phyloP scores from a whole-genome alignment of 2,888 invertebrate species.

The Ennomos fuscantarius region DNA sequence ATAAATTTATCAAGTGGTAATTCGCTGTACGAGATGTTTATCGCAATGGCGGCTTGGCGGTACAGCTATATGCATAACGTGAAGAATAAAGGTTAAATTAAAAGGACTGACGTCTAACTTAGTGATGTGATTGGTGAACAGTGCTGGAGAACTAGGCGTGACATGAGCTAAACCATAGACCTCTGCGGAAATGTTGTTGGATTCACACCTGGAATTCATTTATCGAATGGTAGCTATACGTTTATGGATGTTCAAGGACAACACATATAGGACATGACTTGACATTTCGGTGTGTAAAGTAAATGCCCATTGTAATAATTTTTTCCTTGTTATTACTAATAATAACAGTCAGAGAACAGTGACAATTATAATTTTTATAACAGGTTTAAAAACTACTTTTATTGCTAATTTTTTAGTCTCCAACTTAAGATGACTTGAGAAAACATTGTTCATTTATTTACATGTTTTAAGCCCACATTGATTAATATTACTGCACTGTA shows the following conservation, averaged over 20 bases:
- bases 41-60: conserved; percentile 21
- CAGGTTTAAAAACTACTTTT: background rate
- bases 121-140: conserved; percentile 7
- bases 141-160: conserved; percentile 5
- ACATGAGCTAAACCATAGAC: conserved; percentile 10
- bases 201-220: background rate
- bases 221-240: background rate
- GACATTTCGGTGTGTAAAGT: no score
- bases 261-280: no score
- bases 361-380: no score
- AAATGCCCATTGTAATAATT: no score
- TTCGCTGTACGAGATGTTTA: conserved; percentile 14
- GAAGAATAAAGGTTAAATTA: conserved; percentile 9
- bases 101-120: conserved; percentile 5
- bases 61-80: background rate
- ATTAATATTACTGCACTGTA: no score
- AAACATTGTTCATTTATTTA: no score
- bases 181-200: background rate
- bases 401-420: background rate
- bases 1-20: conserved; percentile 20
- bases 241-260: no score
- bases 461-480: no score
- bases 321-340: no score
- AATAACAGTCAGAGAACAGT: no score
- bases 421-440: no score